A percentile compares a stretch with the other conserved stretches of the same genome.
phyloP scores from a whole-genome alignment of 1,140 invertebrate genomes.

The Portunus trituberculatus region DNA sequence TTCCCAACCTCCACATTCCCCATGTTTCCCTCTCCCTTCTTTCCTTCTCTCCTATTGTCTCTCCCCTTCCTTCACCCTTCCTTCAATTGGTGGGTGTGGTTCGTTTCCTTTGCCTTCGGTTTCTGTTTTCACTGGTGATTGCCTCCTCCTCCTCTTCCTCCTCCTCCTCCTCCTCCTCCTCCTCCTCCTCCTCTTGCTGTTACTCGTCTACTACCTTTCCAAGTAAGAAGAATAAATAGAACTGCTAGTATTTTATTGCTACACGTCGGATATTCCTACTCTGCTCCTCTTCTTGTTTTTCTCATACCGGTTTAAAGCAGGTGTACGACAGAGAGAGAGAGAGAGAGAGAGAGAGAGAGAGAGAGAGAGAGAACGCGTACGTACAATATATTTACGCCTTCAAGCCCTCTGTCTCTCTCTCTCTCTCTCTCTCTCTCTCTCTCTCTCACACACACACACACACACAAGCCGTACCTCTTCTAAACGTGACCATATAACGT shows the following conservation, averaged over 20 bases:
- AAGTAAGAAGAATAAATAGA: background rate
- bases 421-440: no score
- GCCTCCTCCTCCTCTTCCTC: no score
- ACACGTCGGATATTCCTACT: background rate
- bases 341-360: slow-evolving; percentile 20
- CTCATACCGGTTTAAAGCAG: background rate
- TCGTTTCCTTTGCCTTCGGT: background rate
- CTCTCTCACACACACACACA: slow-evolving; percentile 26
- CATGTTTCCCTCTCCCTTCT: no score
- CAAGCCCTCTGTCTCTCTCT: no score
- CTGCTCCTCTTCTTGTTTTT: background rate
- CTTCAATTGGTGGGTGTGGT: background rate
- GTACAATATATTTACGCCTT: no score
- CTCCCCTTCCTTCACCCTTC: no score
- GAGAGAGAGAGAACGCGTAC: background rate
- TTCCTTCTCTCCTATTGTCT: no score
- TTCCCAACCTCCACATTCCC: no score
- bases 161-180: no score
- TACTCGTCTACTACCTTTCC: background rate
- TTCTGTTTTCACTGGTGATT: background rate
- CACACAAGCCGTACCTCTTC: background rate
- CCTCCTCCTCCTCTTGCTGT: background rate
- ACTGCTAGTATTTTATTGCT: background rate
- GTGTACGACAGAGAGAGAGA: background rate
- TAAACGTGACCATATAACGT: background rate